Evolutionary conservation across 2,113 vertebrate genomes (phyloP).

Genomic region (Hippocampus barbouri): DNA sequence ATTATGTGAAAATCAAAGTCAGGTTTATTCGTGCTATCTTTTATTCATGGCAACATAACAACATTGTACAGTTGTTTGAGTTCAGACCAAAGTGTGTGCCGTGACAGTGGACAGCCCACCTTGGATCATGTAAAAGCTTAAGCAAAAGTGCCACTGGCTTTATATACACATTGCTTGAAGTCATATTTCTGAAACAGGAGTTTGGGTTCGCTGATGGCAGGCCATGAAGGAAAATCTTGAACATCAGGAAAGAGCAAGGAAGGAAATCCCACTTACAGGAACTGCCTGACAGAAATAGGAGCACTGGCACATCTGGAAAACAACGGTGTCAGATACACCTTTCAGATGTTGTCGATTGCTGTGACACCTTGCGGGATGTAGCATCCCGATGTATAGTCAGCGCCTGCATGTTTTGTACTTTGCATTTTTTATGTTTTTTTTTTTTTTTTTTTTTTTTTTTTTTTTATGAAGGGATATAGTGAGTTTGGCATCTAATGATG

Average conservation of each 20-base stretch:
- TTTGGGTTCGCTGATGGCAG: slow-evolving; percentile 9
- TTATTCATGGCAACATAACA: not conserved
- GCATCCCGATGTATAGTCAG: too few relatives aligned
- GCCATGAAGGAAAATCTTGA: slow-evolving; percentile 34
- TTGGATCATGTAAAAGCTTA: not conserved
- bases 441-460: slow-evolving; percentile 14
- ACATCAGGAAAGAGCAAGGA: slow-evolving; percentile 57
- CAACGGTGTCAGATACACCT: not conserved
- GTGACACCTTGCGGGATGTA: not conserved
- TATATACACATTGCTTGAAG: not conserved
- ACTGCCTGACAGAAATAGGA: slow-evolving; percentile 60
- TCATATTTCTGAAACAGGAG: not conserved
- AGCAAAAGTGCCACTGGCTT: not conserved
- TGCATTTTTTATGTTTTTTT: slow-evolving; percentile 12
- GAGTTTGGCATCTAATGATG: not conserved
- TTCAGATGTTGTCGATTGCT: slow-evolving; percentile 20
- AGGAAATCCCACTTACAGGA: slow-evolving; percentile 63
- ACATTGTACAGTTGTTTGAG: not conserved
- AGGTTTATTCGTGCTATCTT: not conserved
- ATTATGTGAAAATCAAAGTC: slow-evolving; percentile 43
- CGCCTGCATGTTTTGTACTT: slow-evolving; percentile 16
- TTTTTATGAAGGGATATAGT: not conserved
- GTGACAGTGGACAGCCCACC: not conserved
- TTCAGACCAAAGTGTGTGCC: too few relatives aligned
- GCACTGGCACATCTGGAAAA: slow-evolving; percentile 35